These are phyloP conservation scores for Rotaria socialis DNA, from an alignment of 2,888 invertebrate species.

Conservation along the genomic window DNA sequence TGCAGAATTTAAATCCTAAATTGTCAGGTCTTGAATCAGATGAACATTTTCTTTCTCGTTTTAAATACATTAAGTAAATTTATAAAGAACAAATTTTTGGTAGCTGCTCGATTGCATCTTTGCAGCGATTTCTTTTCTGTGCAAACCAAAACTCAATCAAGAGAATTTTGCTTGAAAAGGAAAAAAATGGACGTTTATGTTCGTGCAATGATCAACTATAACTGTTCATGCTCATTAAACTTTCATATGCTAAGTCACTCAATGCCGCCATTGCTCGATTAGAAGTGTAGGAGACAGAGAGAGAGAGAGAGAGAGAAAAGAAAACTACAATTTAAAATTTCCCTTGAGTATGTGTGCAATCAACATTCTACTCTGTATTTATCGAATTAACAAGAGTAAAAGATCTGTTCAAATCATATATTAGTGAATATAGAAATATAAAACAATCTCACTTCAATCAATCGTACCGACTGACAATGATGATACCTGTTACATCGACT, in stretches of 20 bases:
- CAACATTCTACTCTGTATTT: conserved; percentile 25
- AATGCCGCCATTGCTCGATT: not conserved
- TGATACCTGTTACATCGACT: not conserved
- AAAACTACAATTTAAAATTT: conserved; percentile 26
- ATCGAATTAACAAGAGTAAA: conserved; percentile 22
- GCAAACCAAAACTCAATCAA: not conserved
- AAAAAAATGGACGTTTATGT: not conserved
- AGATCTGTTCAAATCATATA: conserved; percentile 10
- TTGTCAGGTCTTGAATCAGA: too few relatives aligned
- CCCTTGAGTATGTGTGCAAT: conserved; percentile 2
- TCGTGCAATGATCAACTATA: not conserved
- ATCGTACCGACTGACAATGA: conserved; percentile 21
- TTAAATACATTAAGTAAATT: too few relatives aligned
- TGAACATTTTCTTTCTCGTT: too few relatives aligned
- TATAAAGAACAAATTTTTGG: too few relatives aligned
- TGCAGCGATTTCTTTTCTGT: not conserved
- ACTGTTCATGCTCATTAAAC: not conserved
- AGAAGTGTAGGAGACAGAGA: not conserved
- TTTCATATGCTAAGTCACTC: not conserved
- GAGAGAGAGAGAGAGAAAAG: not conserved
- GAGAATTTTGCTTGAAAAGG: too few relatives aligned
- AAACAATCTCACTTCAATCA: conserved; percentile 12
- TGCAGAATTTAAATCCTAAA: too few relatives aligned
- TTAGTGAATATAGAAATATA: not conserved
- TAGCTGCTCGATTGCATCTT: not conserved